These are phyloP conservation scores for Dendrocincla fuliginosa DNA, from an alignment of 2,797 vertebrate genomes.

Conservation along the genomic window DNA sequence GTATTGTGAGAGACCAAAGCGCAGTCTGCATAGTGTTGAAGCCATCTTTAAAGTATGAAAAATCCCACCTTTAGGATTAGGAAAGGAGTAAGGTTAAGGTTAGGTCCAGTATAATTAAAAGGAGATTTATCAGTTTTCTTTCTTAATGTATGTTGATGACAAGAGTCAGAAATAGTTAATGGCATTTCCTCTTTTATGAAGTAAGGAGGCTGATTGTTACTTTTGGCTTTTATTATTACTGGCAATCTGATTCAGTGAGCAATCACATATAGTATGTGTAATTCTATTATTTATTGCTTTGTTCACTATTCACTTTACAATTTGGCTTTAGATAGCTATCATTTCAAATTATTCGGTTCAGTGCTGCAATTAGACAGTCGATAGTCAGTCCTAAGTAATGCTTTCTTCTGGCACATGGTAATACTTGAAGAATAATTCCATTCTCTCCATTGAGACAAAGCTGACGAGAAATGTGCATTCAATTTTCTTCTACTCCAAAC, in stretches of 20 bases:
- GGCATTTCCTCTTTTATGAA: neutral
- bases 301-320: conserved; percentile 24
- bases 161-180: neutral
- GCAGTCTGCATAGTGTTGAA: neutral
- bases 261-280: neutral
- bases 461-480: neutral
- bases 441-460: neutral
- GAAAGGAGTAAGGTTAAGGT: neutral
- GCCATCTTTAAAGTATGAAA: neutral
- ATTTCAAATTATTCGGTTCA: conserved; percentile 36
- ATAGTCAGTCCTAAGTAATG: neutral
- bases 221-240: conserved; percentile 13
- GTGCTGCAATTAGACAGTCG: conserved; percentile 15
- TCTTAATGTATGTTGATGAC: neutral
- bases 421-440: conserved; percentile 27
- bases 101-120: neutral
- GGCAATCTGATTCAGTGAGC: conserved; percentile 33
- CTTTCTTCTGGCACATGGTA: conserved; percentile 5
- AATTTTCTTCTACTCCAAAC: conserved; percentile 6
- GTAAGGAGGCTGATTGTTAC: conserved; percentile 24
- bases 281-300: conserved; percentile 59
- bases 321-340: conserved; percentile 27
- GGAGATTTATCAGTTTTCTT: neutral
- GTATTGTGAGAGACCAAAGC: neutral
- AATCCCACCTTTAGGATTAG: neutral